A percentile compares a stretch with the other conserved stretches of the same genome.
These are phyloP conservation scores for Phalacrocorax aristotelis DNA, from an alignment of 2,113 vertebrate genomes.

Conservation along the genomic window DNA sequence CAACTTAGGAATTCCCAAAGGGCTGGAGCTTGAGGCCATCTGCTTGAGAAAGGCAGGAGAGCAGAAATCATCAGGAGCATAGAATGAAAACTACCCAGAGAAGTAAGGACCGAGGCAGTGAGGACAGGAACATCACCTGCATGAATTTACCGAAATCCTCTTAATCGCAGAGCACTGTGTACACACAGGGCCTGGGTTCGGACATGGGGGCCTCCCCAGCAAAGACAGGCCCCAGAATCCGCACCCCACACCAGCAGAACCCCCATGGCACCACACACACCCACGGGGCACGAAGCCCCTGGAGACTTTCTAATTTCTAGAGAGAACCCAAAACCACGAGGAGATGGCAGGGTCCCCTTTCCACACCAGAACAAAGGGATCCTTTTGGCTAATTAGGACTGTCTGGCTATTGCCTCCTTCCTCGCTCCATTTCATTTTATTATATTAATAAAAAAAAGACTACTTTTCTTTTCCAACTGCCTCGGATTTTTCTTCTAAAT, in stretches of 20 bases:
- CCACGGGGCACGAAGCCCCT: fast-evolving
- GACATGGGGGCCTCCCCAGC: neutral
- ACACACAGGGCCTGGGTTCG: fast-evolving
- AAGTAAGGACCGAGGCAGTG: neutral
- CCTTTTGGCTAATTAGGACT: neutral
- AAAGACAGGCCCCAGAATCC: neutral
- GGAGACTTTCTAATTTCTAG: neutral
- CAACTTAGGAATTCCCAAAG: neutral
- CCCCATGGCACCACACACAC: neutral
- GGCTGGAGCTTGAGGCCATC: neutral
- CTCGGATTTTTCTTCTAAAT: conserved; percentile 24
- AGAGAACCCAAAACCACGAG: fast-evolving
- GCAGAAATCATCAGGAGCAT: neutral
- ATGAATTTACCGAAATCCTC: neutral
- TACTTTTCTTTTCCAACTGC: neutral
- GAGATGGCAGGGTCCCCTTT: fast-evolving
- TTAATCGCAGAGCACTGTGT: fast-evolving
- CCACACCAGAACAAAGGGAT: neutral
- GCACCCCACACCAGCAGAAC: neutral
- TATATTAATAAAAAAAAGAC: neutral
- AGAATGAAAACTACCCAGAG: neutral
- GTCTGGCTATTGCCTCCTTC: neutral
- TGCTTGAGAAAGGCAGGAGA: neutral
- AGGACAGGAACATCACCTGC: neutral
- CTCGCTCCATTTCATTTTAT: neutral